Evolutionary conservation across 1,140 invertebrate genomes (phyloP).

Genomic region (Eumaeus atala): DNA sequence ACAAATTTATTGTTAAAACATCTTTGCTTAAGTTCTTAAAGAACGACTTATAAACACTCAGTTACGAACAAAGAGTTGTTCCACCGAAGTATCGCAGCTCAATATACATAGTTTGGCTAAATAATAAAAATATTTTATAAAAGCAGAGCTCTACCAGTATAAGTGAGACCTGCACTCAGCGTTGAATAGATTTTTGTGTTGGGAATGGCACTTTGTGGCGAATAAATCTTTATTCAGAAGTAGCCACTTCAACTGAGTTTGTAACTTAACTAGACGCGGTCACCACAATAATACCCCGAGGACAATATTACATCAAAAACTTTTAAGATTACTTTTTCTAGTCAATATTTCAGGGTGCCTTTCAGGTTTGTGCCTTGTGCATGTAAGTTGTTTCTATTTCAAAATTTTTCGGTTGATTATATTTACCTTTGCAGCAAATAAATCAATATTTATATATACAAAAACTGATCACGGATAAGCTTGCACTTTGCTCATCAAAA

Average conservation of each 20-base stretch:
- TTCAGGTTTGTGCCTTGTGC: too few species aligned
- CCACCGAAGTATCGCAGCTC: neutral
- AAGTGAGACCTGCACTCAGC: conserved; percentile 10
- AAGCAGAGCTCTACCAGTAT: neutral
- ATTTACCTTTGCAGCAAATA: too few species aligned
- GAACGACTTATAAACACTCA: conserved; percentile 1
- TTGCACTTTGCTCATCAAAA: too few species aligned
- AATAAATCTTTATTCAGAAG: conserved; percentile 12
- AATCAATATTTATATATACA: too few species aligned
- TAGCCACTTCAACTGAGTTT: conserved; percentile 9
- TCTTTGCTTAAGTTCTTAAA: neutral
- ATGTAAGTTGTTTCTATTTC: too few species aligned
- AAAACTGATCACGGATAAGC: too few species aligned
- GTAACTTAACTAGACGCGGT: conserved; percentile 7
- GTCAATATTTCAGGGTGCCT: too few species aligned
- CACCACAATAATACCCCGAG: conserved; percentile 2
- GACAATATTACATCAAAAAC: conserved; percentile 5
- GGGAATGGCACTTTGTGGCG: conserved; percentile 6
- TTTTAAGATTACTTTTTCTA: neutral
- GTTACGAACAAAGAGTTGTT: conserved; percentile 3
- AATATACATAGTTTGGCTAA: conserved; percentile 5
- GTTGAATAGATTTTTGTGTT: conserved; percentile 8
- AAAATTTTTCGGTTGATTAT: too few species aligned
- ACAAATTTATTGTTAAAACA: conserved; percentile 5
- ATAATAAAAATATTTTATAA: conserved; percentile 8